A percentile compares a stretch with the other conserved stretches of the same genome.
Evolutionary conservation across 2,888 invertebrate species (phyloP).

Genomic region (Dynastes tityus): DNA sequence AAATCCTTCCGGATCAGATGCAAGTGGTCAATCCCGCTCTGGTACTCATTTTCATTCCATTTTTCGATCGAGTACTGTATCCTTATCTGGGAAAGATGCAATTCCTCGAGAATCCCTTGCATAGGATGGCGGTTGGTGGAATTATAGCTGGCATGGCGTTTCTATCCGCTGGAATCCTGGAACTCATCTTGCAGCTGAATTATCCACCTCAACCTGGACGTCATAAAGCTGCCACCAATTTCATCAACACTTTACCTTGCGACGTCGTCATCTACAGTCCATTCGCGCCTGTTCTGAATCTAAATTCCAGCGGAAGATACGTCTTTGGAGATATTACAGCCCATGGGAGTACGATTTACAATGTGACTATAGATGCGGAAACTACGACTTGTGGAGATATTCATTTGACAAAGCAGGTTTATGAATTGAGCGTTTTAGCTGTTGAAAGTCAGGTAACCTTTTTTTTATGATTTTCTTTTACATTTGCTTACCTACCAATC

Average conservation of each 20-base stretch:
- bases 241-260: slow-evolving; percentile 79
- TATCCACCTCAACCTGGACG: slow-evolving; percentile 68
- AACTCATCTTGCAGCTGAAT: slow-evolving; percentile 72
- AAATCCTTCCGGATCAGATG: slow-evolving; percentile 85
- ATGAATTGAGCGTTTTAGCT: slow-evolving; percentile 60
- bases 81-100: slow-evolving; percentile 71
- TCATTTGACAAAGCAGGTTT: slow-evolving; percentile 60
- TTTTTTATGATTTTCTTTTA: background rate
- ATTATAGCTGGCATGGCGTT: slow-evolving; percentile 69
- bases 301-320: slow-evolving; percentile 63
- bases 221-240: slow-evolving; percentile 72
- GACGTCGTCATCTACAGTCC: slow-evolving; percentile 68
- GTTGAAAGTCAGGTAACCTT: slow-evolving; percentile 63
- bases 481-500: background rate
- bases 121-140: slow-evolving; percentile 85
- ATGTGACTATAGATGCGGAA: slow-evolving; percentile 64
- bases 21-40: slow-evolving; percentile 85
- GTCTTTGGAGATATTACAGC: slow-evolving; percentile 65
- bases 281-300: slow-evolving; percentile 60
- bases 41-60: slow-evolving; percentile 81
- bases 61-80: slow-evolving; percentile 75
- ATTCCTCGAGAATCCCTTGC: slow-evolving; percentile 75
- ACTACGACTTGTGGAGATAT: slow-evolving; percentile 64
- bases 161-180: slow-evolving; percentile 73
- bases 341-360: slow-evolving; percentile 64